Evolutionary conservation across 2,113 vertebrate species (phyloP).

Genomic region (Dasyornis broadbenti): DNA sequence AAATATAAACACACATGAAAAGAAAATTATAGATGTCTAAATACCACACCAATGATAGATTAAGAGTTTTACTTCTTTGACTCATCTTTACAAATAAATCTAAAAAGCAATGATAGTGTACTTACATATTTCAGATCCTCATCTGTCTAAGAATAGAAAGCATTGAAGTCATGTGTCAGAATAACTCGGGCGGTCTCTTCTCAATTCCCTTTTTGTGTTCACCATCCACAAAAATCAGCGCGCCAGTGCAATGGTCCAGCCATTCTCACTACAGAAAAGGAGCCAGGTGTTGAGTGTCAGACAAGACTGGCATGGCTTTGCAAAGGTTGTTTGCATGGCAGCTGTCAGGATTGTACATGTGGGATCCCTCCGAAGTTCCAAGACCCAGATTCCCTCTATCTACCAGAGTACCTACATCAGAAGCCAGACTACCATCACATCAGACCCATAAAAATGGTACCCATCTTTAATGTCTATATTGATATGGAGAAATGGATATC

Average conservation of each 20-base stretch:
- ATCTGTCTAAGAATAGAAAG: conserved; percentile 30
- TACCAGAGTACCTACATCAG: not conserved
- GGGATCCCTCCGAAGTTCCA: not conserved
- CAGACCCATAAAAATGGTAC: not conserved
- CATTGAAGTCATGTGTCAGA: conserved; percentile 32
- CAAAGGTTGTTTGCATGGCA: not conserved
- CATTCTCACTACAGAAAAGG: conserved; percentile 56
- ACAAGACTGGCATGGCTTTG: not conserved
- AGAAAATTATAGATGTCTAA: not conserved
- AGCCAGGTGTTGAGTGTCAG: conserved; percentile 42
- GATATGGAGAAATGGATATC: not conserved
- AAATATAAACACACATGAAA: not conserved
- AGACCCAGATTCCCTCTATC: not conserved
- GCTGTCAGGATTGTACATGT: not conserved
- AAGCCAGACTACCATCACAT: not conserved
- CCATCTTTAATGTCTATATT: not conserved
- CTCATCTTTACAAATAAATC: not conserved
- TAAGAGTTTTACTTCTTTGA: not conserved
- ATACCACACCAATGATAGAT: not conserved
- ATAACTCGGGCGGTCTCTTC: conserved; percentile 8
- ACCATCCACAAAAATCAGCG: conserved; percentile 52
- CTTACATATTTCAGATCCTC: conserved; percentile 55
- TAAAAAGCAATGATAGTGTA: not conserved
- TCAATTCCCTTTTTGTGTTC: conserved; percentile 10
- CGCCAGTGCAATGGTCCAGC: conserved; percentile 24